Evolutionary conservation across 2,888 invertebrate genomes (phyloP).

Genomic region (Cephus spinipes): DNA sequence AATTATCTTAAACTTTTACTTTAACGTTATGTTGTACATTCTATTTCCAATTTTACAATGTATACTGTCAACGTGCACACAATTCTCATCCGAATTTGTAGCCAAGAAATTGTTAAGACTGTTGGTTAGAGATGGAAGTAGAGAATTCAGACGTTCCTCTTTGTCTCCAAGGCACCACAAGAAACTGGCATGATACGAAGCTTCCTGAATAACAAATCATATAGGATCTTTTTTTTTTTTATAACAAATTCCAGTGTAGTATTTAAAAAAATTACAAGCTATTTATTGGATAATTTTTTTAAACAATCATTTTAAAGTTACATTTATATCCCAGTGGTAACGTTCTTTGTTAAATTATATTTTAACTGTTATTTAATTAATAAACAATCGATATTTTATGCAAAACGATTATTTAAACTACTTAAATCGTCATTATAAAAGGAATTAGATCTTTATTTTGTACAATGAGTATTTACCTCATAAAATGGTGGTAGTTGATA

Average conservation of each 20-base stretch:
- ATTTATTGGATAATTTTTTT: no score
- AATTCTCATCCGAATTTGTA: constrained; percentile 64
- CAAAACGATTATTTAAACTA: background rate
- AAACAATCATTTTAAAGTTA: background rate
- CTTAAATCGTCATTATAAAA: background rate
- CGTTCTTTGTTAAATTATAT: background rate
- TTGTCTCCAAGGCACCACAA: constrained; percentile 82
- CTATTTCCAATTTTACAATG: constrained; percentile 84
- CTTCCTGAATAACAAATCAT: constrained; percentile 70
- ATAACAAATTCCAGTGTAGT: background rate
- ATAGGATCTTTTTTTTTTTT: background rate
- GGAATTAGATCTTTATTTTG: background rate
- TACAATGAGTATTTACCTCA: constrained; percentile 69
- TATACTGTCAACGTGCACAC: constrained; percentile 70
- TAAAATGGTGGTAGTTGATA: constrained; percentile 84
- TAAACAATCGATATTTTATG: background rate
- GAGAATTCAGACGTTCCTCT: constrained; percentile 66
- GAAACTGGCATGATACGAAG: constrained; percentile 87
- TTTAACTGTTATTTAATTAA: background rate
- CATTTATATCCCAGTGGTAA: background rate
- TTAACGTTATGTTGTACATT: constrained; percentile 72
- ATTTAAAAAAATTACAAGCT: background rate
- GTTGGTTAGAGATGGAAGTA: constrained; percentile 69
- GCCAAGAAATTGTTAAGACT: constrained; percentile 60
- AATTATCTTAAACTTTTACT: constrained; percentile 39